Evolutionary conservation across 2,113 vertebrate genomes (phyloP).

Genomic region (Procavia capensis): DNA sequence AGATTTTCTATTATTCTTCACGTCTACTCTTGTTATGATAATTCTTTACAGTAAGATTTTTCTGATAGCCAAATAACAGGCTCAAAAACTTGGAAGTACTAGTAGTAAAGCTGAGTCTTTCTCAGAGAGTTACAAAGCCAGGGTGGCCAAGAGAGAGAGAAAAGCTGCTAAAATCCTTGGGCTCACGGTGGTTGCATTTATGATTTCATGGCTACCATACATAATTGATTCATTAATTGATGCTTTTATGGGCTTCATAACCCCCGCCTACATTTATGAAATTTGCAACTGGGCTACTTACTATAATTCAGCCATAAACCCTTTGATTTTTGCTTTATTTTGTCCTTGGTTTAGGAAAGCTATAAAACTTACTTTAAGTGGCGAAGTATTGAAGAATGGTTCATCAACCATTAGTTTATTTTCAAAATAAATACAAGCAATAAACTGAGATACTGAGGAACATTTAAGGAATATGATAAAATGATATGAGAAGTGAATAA

Average conservation of each 20-base stretch:
- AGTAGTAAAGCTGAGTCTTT: neutral
- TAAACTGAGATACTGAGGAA: neutral
- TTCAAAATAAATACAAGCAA: conserved; percentile 13
- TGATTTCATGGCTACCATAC: conserved; percentile 51
- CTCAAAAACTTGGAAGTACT: conserved; percentile 56
- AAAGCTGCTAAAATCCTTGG: conserved; percentile 69
- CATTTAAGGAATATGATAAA: neutral
- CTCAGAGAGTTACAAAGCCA: conserved; percentile 60
- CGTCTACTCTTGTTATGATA: conserved; percentile 26
- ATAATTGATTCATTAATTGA: neutral
- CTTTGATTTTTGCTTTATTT: conserved; percentile 67
- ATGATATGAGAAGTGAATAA: neutral
- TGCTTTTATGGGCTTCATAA: conserved; percentile 55
- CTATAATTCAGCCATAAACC: conserved; percentile 52
- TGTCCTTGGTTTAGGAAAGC: conserved; percentile 67
- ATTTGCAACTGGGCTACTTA: conserved; percentile 55
- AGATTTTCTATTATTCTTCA: conserved; percentile 54
- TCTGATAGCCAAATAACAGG: conserved; percentile 45
- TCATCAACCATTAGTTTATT: conserved; percentile 62
- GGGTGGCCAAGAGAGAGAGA: conserved; percentile 53
- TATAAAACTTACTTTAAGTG: conserved; percentile 2
- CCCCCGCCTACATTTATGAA: conserved; percentile 60
- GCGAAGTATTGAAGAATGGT: neutral
- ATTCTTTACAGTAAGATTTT: conserved; percentile 61
- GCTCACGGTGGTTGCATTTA: neutral